A percentile compares a stretch with the other conserved stretches of the same genome.
These are phyloP conservation scores for Rutpela maculata DNA, from an alignment of 2,888 invertebrate species.

Conservation along the genomic window DNA sequence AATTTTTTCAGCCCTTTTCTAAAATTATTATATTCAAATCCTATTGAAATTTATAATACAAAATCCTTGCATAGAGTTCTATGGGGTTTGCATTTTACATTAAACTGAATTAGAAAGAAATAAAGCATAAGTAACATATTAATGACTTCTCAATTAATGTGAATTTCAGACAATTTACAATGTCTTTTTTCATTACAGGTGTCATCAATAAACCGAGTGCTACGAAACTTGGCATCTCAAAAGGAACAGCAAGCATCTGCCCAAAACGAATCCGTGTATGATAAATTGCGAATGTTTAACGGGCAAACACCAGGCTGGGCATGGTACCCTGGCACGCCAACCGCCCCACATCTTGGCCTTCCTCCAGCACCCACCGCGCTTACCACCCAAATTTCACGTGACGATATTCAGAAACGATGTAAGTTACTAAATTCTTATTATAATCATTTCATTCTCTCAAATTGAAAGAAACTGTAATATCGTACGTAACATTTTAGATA, in stretches of 20 bases:
- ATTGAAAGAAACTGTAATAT: too few species aligned
- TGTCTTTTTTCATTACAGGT: conserved; percentile 77
- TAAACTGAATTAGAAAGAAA: too few species aligned
- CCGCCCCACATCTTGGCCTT: conserved; percentile 80
- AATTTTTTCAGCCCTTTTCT: too few species aligned
- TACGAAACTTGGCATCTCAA: conserved; percentile 96
- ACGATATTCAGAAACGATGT: conserved; percentile 88
- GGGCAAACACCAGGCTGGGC: conserved; percentile 91
- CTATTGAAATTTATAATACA: too few species aligned
- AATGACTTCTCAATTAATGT: too few species aligned
- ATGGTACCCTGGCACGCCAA: conserved; percentile 90
- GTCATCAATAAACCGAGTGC: conserved; percentile 97
- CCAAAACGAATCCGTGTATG: conserved; percentile 93
- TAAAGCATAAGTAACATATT: too few species aligned
- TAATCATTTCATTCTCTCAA: too few species aligned
- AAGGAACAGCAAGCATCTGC: conserved; percentile 93
- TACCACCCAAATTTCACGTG: conserved; percentile 77
- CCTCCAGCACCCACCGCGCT: conserved; percentile 75
- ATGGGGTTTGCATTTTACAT: too few species aligned
- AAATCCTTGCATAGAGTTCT: too few species aligned
- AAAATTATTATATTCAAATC: too few species aligned
- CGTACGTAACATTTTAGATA: too few species aligned
- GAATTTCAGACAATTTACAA: neutral
- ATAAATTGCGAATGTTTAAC: conserved; percentile 96
- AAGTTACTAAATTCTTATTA: conserved; percentile 63